Conservation (phyloP, 2,888 invertebrate species). For the Lottia gigantea region DNA sequence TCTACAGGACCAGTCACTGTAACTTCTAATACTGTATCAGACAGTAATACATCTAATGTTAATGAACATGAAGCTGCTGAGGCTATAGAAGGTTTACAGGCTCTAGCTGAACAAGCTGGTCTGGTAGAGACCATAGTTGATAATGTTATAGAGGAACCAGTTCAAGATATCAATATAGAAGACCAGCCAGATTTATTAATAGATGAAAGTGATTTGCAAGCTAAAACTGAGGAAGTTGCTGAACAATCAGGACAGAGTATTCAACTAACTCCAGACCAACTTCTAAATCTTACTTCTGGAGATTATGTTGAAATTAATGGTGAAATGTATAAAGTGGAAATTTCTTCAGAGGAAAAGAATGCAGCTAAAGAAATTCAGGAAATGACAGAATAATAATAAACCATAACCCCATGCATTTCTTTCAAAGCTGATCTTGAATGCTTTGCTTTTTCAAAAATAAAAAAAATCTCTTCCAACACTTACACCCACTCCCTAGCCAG, state of each 20-base stretch:
- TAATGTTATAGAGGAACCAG: conserved; percentile 30
- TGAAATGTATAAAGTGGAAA: conserved; percentile 62
- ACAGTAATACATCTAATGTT: conserved; percentile 33
- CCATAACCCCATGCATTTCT: too few relatives aligned
- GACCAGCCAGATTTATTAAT: conserved; percentile 10
- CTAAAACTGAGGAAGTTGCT: conserved; percentile 9
- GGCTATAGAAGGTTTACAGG: conserved; percentile 61
- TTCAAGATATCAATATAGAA: neutral
- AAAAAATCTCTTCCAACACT: too few relatives aligned
- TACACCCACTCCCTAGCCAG: too few relatives aligned
- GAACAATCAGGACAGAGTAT: conserved; percentile 36
- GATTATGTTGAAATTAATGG: conserved; percentile 65
- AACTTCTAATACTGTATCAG: neutral
- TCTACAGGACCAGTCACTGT: neutral
- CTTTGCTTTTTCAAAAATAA: too few relatives aligned
- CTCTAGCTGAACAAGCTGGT: conserved; percentile 55
- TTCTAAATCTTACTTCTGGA: conserved; percentile 57
- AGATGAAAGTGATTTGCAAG: conserved; percentile 1
- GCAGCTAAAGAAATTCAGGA: neutral
- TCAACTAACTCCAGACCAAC: conserved; percentile 57
- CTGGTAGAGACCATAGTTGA: conserved; percentile 34
- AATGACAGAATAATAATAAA: too few relatives aligned
- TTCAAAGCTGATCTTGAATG: too few relatives aligned
- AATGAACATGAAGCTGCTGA: conserved; percentile 57
- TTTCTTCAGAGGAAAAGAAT: conserved; percentile 16